Base-by-base conservation (phyloP, 2,797 vertebrate species). In the Calcarius lapponicus region DNA sequence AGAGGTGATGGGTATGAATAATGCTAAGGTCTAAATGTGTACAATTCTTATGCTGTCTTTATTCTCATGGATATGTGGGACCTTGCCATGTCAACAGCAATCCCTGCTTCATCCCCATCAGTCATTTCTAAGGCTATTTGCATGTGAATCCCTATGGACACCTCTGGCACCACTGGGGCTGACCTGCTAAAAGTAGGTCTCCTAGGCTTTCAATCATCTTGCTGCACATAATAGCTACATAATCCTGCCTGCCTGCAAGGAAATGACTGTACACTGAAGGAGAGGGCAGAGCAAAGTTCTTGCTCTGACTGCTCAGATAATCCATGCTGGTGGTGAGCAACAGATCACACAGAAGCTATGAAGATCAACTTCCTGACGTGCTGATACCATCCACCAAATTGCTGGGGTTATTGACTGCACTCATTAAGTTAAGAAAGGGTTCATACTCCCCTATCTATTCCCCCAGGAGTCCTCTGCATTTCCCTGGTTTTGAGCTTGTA, bases 111-210 rank as follows among this genome's bases (percentile, higher is more conserved):
- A 93, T 88, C 93, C 88, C 92, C 85, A 91, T 65, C 72, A 85
- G 96, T 96, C 96, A 95, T 88, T 95, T 96, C 96, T 96, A 97
- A 96, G 94, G 91, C 91, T 96, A 97, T 98, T 98, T 98, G 97
- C 98, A 98, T 98, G 93, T 97, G 97, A 98, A 98, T 98, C 98
- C 97, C 94, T 86, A 26, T 88, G 64, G 82, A 53, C 58, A 91
- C 87, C 96, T 96, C 92, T 89, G 96, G 89, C 95, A 96, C 95
- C 69, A 20, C 94, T 88, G 97, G 96, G 96, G 88, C 96, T 97
- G 95, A 96, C 88, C 95, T 95, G 76, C 45, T 93, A 76, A 73
- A 92, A 97, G 96, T 96, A 95, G 97, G 87, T 98, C 88, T 97
- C 91, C 96, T 62, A 95, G 95, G 94, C 96, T 96, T 95, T 97